Percentiles rank a stretch among this genome's conserved stretches.
Evolutionary conservation across 2,888 invertebrate species (phyloP).

Genomic region (Scaptomyza caliginosa): DNA sequence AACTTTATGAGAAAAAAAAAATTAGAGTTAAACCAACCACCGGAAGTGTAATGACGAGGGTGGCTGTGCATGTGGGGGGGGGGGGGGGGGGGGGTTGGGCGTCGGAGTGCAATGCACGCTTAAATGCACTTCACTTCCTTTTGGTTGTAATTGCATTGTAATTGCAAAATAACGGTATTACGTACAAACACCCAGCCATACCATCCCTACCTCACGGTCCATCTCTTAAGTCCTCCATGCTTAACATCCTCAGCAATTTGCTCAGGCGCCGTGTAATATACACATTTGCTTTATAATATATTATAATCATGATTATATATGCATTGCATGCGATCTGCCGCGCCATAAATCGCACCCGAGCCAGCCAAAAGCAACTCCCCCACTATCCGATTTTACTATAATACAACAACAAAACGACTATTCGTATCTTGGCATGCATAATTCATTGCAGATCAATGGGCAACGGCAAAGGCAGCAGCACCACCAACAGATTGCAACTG

Average conservation of each 20-base stretch:
- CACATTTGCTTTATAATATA: constrained; percentile 74
- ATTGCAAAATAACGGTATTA: constrained; percentile 74
- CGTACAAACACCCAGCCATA: constrained; percentile 24
- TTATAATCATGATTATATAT: constrained; percentile 76
- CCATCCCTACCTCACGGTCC: background rate
- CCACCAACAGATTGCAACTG: background rate
- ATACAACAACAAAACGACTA: constrained; percentile 18
- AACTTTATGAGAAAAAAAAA: constrained; percentile 54
- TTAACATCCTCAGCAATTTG: constrained; percentile 43
- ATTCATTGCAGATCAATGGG: constrained; percentile 76
- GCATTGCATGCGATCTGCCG: constrained; percentile 76
- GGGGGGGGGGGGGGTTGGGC: background rate
- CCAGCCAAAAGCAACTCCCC: constrained; percentile 55
- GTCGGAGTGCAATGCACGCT: constrained; percentile 58
- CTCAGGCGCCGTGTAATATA: constrained; percentile 71
- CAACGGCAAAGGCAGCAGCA: constrained; percentile 26
- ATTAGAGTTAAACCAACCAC: constrained; percentile 42
- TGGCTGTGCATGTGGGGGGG: constrained; percentile 12
- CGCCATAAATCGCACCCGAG: constrained; percentile 76
- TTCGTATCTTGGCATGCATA: constrained; percentile 70
- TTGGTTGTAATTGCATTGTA: constrained; percentile 77
- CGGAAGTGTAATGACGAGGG: constrained; percentile 51
- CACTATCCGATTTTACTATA: constrained; percentile 38
- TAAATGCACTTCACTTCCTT: constrained; percentile 77
- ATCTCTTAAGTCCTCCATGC: background rate